Conservation (phyloP, 2,888 invertebrate species). For the Sminthurinus aureus region DNA sequence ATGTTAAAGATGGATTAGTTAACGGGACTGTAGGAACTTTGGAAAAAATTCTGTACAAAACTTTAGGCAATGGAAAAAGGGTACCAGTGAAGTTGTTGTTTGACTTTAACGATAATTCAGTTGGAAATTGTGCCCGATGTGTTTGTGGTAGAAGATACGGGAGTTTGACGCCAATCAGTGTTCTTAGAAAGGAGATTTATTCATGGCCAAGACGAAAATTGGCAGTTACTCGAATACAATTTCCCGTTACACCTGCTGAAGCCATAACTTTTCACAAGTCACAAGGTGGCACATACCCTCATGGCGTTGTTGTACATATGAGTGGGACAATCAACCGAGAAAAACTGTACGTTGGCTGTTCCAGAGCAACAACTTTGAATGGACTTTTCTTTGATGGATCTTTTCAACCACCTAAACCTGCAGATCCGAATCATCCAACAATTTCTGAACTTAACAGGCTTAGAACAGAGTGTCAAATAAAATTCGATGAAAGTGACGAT, state of each 20-base stretch:
- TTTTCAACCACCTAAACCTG: neutral
- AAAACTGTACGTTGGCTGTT: neutral
- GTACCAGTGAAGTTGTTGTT: slow-evolving; percentile 37
- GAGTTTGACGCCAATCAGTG: slow-evolving; percentile 17
- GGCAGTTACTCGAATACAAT: slow-evolving; percentile 42
- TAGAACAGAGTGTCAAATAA: no score
- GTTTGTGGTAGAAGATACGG: neutral
- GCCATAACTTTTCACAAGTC: slow-evolving; percentile 51
- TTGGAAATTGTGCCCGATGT: slow-evolving; percentile 30
- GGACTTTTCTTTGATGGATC: neutral
- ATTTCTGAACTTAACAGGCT: neutral
- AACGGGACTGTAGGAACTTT: slow-evolving; percentile 53
- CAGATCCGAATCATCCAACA: neutral
- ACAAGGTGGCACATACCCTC: slow-evolving; percentile 40
- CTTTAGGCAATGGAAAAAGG: neutral
- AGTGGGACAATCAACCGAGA: neutral
- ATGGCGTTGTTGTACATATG: slow-evolving; percentile 33
- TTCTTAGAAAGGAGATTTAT: neutral
- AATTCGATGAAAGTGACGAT: neutral
- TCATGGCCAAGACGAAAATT: neutral
- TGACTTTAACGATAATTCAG: slow-evolving; percentile 36
- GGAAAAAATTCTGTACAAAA: slow-evolving; percentile 17
- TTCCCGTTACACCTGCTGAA: slow-evolving; percentile 47
- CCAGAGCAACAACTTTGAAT: neutral
- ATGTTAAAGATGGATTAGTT: slow-evolving; percentile 49